Evolutionary conservation across 2,113 vertebrate genomes (phyloP).

Genomic region (Rhea americana): DNA sequence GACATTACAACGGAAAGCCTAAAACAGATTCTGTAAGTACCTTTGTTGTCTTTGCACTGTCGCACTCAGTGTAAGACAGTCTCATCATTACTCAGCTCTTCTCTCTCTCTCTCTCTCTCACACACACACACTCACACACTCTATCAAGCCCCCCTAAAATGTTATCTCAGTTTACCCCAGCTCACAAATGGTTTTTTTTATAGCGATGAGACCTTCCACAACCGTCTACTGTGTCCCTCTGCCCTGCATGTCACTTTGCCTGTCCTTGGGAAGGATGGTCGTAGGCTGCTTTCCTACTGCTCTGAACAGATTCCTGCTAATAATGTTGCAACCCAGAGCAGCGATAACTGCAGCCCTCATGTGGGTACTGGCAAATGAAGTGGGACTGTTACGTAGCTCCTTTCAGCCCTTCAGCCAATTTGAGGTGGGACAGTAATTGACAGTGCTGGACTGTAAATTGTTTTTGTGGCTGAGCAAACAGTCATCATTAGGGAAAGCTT

Average conservation of each 20-base stretch:
- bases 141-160: background rate
- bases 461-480: accelerated
- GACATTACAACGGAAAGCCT: background rate
- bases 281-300: background rate
- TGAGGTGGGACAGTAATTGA: no score
- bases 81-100: background rate
- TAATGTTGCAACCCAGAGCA: background rate
- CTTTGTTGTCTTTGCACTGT: background rate
- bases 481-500: background rate
- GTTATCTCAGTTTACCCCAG: background rate
- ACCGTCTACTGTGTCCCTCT: background rate
- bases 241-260: background rate
- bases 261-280: background rate
- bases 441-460: accelerated
- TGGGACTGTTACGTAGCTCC: background rate
- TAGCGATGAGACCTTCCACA: background rate
- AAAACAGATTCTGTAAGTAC: background rate
- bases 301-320: background rate
- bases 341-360: background rate
- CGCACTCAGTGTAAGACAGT: background rate
- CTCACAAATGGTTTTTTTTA: background rate
- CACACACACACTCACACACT: background rate
- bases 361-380: background rate
- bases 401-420: background rate
- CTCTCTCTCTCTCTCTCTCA: no score